Evolutionary conservation across 1,140 invertebrate genomes (phyloP), one percentile per base, ranked within the genome.

Genomic region (Cardiocondyla obscurior): DNA sequence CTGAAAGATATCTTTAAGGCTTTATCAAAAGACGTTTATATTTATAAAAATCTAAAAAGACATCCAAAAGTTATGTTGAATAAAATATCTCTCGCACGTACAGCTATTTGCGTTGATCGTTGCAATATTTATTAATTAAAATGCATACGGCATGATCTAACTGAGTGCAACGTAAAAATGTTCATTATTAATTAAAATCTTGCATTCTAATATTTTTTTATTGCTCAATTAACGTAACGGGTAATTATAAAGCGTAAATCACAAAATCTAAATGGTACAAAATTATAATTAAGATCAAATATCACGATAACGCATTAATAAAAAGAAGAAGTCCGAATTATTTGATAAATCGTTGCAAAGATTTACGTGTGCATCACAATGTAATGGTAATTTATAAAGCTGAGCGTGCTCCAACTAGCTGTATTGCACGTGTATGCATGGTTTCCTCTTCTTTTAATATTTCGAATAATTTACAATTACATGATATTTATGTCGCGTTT

Each of bases 151-250:
- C 49, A 53, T 22, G 2, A 2, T 3, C 25, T 16, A 30, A 28
- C 4, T 57, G 25, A 1, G 30, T 16, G 5, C 8, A 57, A 16
- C 25, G 7, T 30, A n/a, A 33, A 60, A 60, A 64, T 46, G n/a
- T 51, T 69, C 22, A n/a, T 22, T 39, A 36, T 30, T 36, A 39
- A 44, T 58, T 44, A 73, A 73, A 73, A 44, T 30, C n/a, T 28
- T 30, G n/a, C 28, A 30, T 10, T 58, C 4, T 10, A 19, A 10
- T 10, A 14, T 36, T 51, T 44, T 22, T 51, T 30, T 57, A 57
- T 30, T 57, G n/a, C n/a, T 30, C 14, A 5, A 0, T 57, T n/a
- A 8, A 10, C 19, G 10, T 19, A 22, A 22, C 6, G 5, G 6
- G 5, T n/a, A n/a, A n/a, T n/a, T n/a, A n/a, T n/a, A n/a, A n/a